A percentile compares a stretch with the other conserved stretches of the same genome.
phyloP scores from a whole-genome alignment of 2,113 vertebrate genomes.

The Hyla sarda region DNA sequence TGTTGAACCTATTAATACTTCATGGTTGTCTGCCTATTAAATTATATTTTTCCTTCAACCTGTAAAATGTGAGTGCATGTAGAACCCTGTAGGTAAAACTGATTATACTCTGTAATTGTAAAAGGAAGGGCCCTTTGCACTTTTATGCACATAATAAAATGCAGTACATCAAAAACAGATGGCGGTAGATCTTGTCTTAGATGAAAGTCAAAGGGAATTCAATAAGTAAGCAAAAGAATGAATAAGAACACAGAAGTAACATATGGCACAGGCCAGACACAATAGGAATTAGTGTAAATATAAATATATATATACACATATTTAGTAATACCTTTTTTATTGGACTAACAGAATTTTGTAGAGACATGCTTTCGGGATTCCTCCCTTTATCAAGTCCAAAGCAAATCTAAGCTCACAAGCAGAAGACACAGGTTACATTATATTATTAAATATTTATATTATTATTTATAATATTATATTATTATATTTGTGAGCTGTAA shows the following conservation, averaged over 20 bases:
- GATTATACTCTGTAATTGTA: conserved; percentile 53
- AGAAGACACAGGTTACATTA: too few species aligned
- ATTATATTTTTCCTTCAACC: conserved; percentile 58
- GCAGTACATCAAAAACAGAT: conserved; percentile 40
- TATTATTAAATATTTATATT: too few species aligned
- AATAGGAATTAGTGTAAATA: not conserved
- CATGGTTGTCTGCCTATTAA: conserved; percentile 59
- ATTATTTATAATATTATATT: too few species aligned
- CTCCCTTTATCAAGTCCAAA: too few species aligned
- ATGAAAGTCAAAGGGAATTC: conserved; percentile 45
- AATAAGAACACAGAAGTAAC: not conserved
- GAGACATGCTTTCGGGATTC: too few species aligned
- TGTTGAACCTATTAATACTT: conserved; percentile 58
- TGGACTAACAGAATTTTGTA: too few species aligned
- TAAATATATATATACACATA: too few species aligned
- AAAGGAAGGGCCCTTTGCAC: conserved; percentile 50
- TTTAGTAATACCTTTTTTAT: too few species aligned
- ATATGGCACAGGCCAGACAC: not conserved
- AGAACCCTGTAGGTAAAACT: conserved; percentile 54
- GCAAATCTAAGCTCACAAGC: too few species aligned
- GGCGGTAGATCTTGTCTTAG: conserved; percentile 34
- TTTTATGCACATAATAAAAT: conserved; percentile 48
- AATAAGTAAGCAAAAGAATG: conserved; percentile 10
- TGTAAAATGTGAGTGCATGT: conserved; percentile 54
- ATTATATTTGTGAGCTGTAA: too few species aligned